These are phyloP conservation scores for Drosophila atroscutellata DNA, from an alignment of 2,888 invertebrate genomes.

Conservation along the genomic window DNA sequence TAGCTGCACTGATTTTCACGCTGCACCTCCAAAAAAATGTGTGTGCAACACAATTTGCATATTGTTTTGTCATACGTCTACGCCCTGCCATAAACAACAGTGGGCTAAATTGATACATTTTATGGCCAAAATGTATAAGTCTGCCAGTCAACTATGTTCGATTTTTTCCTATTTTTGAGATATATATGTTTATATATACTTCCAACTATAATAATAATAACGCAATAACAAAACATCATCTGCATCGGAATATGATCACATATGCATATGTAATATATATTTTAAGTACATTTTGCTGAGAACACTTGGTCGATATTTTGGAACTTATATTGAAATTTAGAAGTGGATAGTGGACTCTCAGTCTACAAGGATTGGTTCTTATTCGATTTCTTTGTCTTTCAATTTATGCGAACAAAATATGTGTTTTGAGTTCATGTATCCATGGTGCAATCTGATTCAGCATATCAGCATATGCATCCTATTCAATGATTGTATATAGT, in stretches of 20 bases:
- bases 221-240: neutral
- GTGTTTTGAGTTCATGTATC: neutral
- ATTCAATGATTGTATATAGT: slow-evolving; percentile 13
- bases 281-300: too few relatives aligned
- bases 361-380: neutral
- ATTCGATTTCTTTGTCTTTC: neutral
- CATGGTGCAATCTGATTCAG: slow-evolving; percentile 7
- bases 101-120: neutral
- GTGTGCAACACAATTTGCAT: slow-evolving; percentile 80
- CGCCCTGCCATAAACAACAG: slow-evolving; percentile 1
- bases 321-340: neutral
- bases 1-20: slow-evolving; percentile 80
- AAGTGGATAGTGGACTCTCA: neutral
- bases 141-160: neutral
- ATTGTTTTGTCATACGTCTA: slow-evolving; percentile 62
- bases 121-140: neutral
- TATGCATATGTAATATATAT: too few relatives aligned
- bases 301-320: neutral
- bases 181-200: neutral
- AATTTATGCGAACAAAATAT: neutral
- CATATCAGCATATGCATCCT: slow-evolving; percentile 16
- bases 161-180: neutral
- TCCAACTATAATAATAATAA: neutral
- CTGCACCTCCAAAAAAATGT: slow-evolving; percentile 61
- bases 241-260: neutral